Evolutionary conservation across 2,797 vertebrate genomes (phyloP).

Genomic region (Adelosebastes latens): DNA sequence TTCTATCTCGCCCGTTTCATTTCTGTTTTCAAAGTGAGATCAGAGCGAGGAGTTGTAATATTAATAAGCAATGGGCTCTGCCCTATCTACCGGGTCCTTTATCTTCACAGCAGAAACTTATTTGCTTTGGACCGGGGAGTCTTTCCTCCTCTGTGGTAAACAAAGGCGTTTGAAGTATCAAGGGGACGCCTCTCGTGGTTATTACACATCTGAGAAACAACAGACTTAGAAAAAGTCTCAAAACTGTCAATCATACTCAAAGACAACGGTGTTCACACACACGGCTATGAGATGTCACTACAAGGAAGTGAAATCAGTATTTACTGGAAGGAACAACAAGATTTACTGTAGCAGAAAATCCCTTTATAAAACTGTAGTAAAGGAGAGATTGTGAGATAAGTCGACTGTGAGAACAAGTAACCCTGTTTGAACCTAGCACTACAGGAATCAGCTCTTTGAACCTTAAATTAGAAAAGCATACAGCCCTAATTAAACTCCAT

Average conservation of each 20-base stretch:
- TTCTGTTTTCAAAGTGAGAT: slow-evolving; percentile 66
- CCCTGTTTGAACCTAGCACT: slow-evolving; percentile 22
- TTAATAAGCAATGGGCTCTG: slow-evolving; percentile 37
- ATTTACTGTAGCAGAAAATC: background rate
- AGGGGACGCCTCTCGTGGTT: slow-evolving; percentile 13
- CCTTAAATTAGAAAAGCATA: slow-evolving; percentile 10
- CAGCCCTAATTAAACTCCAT: background rate
- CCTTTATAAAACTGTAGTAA: background rate
- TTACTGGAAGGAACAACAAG: background rate
- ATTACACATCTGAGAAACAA: slow-evolving; percentile 2
- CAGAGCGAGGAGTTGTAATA: slow-evolving; percentile 44
- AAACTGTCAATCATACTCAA: background rate
- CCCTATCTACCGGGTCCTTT: slow-evolving; percentile 31
- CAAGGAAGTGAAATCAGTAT: background rate
- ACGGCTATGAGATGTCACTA: background rate
- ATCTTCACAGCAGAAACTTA: slow-evolving; percentile 56
- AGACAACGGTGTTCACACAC: background rate
- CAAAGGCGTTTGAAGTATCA: slow-evolving; percentile 63
- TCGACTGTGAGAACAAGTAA: slow-evolving; percentile 6
- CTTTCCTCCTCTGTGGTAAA: slow-evolving; percentile 45
- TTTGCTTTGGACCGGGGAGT: slow-evolving; percentile 58
- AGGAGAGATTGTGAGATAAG: background rate
- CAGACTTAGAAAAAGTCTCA: background rate
- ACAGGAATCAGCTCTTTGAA: slow-evolving; percentile 30
- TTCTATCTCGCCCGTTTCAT: slow-evolving; percentile 47